phyloP scores from a whole-genome alignment of 1,140 invertebrate species.

The Papilio polyxenes region DNA sequence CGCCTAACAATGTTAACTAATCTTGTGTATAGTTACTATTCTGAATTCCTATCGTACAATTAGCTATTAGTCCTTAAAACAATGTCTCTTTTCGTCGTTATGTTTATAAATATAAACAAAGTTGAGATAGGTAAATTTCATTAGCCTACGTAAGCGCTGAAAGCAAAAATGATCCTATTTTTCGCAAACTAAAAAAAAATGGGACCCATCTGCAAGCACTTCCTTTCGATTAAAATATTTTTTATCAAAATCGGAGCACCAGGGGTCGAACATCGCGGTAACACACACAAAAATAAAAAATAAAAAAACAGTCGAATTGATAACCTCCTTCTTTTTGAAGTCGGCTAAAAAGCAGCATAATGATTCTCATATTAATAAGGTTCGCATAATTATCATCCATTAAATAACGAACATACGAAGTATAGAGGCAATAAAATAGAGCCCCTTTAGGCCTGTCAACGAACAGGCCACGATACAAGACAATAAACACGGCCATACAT shows the following conservation, averaged over 20 bases:
- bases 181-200: too few species aligned
- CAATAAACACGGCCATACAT: constrained; percentile 78
- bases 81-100: neutral
- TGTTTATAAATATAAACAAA: neutral
- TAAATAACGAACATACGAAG: constrained; percentile 43
- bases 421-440: constrained; percentile 55
- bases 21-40: neutral
- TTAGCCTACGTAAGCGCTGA: too few species aligned
- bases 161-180: too few species aligned
- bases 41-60: neutral
- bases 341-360: neutral
- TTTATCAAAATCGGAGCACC: too few species aligned
- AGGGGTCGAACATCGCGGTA: too few species aligned
- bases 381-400: constrained; percentile 39
- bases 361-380: constrained; percentile 15
- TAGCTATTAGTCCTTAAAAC: neutral
- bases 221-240: too few species aligned
- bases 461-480: constrained; percentile 57
- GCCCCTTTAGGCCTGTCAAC: constrained; percentile 49
- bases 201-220: too few species aligned
- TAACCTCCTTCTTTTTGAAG: too few species aligned
- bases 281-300: too few species aligned
- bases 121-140: neutral
- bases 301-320: too few species aligned
- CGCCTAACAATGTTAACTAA: too few species aligned